These are phyloP conservation scores for Hypanus sabinus DNA, from an alignment of 2,113 vertebrate genomes.

Conservation along the genomic window DNA sequence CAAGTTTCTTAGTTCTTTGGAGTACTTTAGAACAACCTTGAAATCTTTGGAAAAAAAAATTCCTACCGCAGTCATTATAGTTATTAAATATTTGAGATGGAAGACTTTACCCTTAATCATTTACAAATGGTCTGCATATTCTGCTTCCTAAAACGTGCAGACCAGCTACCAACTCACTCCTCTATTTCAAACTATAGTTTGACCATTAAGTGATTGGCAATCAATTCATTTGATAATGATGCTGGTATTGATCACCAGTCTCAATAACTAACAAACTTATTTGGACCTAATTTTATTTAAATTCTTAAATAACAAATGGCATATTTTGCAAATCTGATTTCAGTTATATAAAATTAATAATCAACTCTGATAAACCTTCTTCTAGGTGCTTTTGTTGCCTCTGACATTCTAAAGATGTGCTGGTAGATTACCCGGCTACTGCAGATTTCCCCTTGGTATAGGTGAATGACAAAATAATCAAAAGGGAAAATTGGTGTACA, in stretches of 20 bases:
- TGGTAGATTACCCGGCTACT: too few relatives aligned
- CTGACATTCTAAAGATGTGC: too few relatives aligned
- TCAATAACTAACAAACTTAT: not conserved
- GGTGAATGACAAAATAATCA: too few relatives aligned
- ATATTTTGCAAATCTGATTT: not conserved
- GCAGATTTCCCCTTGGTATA: too few relatives aligned
- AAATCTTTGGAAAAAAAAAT: too few relatives aligned
- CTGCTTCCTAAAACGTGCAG: not conserved
- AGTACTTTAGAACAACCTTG: not conserved
- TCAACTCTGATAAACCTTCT: too few relatives aligned
- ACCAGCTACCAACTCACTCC: not conserved
- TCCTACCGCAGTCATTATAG: too few relatives aligned
- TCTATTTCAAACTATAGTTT: not conserved
- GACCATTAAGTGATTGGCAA: not conserved
- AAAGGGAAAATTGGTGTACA: too few relatives aligned
- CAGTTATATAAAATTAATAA: not conserved
- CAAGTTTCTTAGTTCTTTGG: not conserved
- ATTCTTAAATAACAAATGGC: not conserved
- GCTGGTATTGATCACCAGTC: not conserved
- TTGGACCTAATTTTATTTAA: not conserved
- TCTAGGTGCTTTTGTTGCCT: too few relatives aligned
- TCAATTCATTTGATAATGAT: not conserved
- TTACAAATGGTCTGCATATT: not conserved
- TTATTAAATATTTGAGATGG: not conserved
- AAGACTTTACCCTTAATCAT: not conserved